Evolutionary conservation across 2,797 vertebrate genomes (phyloP), one percentile per base, ranked within the genome.

Genomic region (Mus caroli): DNA sequence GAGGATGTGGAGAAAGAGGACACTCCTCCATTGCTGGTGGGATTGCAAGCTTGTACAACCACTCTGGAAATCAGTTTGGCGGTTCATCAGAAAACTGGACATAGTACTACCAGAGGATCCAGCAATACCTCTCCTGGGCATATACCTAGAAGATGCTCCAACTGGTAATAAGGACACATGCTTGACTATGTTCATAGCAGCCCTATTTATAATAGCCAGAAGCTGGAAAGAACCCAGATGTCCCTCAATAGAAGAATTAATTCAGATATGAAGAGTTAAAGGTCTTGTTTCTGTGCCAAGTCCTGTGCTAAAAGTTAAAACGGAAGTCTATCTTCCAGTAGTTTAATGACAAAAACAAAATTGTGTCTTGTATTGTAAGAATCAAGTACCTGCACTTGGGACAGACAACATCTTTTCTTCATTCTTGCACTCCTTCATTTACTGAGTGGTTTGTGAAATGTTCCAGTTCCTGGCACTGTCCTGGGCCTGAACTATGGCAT

Each of bases 311-410:
- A 80, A 54, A 71, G 6, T 24, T 37, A 56, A 24, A 71, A 71
- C 15, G 69, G 40, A 56, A 8, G 77, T 31, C 19, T 19, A 5
- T 24, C 37, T 52, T 34, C 84, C 46, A 97, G 40, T 77, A 90
- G 12, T 99, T 99, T 95, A 98, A n/a, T 11, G 40, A 84, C n/a
- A 79, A 62, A 54, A 50, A 40, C 20, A 69, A 10, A 71, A n/a
- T 43, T 34, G 19, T 46, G 1, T 46, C 5, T 46, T 46, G 4
- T 17, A 15, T 54, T 58, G 6, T 31, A 22, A 78, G 71, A 76
- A 50, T 52, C 43, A 62, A 34, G 75, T 6, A 37, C 11, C 20
- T 62, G 6, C 37, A 98, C 22, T 8, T 43, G 50, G 26, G 8
- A 83, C 10, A 99, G 98, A 94, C 22, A 40, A 28, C 7, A 37